These are phyloP conservation scores for Anniella stebbinsi DNA, from an alignment of 2,797 vertebrate genomes.

Conservation along the genomic window DNA sequence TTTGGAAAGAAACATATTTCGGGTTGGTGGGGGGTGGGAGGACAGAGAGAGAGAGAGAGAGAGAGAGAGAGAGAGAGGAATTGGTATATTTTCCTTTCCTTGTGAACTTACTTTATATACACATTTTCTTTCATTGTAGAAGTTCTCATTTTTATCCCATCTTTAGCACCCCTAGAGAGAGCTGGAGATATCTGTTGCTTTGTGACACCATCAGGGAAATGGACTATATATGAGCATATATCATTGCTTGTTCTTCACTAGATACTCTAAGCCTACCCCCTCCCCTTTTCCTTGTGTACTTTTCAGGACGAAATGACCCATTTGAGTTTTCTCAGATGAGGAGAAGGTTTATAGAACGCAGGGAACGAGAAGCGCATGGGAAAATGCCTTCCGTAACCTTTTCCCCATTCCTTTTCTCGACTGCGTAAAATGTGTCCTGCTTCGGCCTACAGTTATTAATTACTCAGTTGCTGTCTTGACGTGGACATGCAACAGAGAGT, in stretches of 20 bases:
- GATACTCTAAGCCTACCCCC: slow-evolving; percentile 27
- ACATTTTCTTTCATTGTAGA: background rate
- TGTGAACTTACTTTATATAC: slow-evolving; percentile 28
- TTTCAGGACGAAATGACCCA: slow-evolving; percentile 74
- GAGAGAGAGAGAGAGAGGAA: slow-evolving; percentile 8
- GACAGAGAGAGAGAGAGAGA: background rate
- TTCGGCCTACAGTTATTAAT: slow-evolving; percentile 42
- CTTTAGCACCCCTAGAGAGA: slow-evolving; percentile 17
- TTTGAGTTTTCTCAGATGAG: slow-evolving; percentile 77
- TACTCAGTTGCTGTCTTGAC: slow-evolving; percentile 48
- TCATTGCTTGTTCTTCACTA: slow-evolving; percentile 60
- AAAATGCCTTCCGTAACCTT: slow-evolving; percentile 83
- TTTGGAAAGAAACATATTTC: background rate
- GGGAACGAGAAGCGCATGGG: slow-evolving; percentile 81
- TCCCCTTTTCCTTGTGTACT: slow-evolving; percentile 62
- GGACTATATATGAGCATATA: slow-evolving; percentile 65
- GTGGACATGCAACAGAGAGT: slow-evolving; percentile 33
- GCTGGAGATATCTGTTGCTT: background rate
- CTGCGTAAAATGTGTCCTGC: slow-evolving; percentile 51
- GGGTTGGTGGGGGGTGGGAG: background rate
- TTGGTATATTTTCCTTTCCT: slow-evolving; percentile 26
- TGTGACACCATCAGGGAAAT: slow-evolving; percentile 63
- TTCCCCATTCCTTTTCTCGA: slow-evolving; percentile 73
- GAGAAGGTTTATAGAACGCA: slow-evolving; percentile 75
- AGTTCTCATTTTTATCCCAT: slow-evolving; percentile 41